A percentile compares a stretch with the other conserved stretches of the same genome.
Evolutionary conservation across 2,113 vertebrate genomes (phyloP).

Genomic region (Bufo bufo): DNA sequence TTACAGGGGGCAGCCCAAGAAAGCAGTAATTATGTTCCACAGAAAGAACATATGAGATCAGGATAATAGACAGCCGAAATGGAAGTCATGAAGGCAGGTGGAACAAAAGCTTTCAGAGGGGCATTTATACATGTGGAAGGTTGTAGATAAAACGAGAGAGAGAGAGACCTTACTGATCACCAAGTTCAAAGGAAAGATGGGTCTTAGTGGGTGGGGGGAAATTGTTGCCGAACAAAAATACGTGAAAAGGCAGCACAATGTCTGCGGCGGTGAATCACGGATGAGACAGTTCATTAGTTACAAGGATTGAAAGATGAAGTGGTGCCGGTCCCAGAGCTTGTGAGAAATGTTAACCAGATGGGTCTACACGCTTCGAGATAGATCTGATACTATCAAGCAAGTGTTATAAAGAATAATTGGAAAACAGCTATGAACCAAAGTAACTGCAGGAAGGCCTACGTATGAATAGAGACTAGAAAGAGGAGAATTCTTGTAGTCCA

Average conservation of each 20-base stretch:
- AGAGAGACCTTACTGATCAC: not conserved
- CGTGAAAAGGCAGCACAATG: not conserved
- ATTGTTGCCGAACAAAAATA: not conserved
- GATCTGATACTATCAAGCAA: not conserved
- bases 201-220: not conserved
- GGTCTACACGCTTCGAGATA: not conserved
- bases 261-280: not conserved
- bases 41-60: not conserved
- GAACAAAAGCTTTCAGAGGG: conserved; percentile 40
- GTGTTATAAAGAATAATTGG: not conserved
- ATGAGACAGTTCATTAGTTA: not conserved
- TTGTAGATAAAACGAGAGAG: not conserved
- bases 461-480: not conserved
- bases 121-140: conserved; percentile 20
- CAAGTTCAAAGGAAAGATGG: conserved; percentile 4
- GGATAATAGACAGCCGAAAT: conserved; percentile 37
- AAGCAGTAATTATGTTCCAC: conserved; percentile 36
- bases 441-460: not conserved
- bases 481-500: not conserved
- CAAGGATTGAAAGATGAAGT: not conserved
- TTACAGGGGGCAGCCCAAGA: conserved; percentile 17
- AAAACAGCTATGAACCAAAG: not conserved
- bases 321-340: not conserved
- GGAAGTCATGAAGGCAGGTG: conserved; percentile 29
- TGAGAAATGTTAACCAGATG: not conserved